Conservation (phyloP, 1,140 invertebrate species). For the Rhynchophorus ferrugineus region DNA sequence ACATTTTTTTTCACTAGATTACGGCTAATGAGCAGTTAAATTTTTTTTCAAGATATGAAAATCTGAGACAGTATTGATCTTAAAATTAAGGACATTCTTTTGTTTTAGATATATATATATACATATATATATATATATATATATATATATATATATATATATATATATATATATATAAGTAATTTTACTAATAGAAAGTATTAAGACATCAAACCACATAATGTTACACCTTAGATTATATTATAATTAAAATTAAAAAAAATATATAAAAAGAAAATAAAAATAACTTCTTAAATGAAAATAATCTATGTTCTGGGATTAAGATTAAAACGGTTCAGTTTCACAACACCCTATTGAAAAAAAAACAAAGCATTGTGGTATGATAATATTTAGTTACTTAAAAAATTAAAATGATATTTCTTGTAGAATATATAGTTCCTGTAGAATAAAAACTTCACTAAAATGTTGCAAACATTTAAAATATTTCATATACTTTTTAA, state of each 20-base stretch:
- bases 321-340: too few species aligned
- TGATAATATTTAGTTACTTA: constrained; percentile 3
- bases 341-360: too few species aligned
- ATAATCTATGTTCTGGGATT: background rate
- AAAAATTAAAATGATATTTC: background rate
- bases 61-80: background rate
- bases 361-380: background rate
- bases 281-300: background rate
- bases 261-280: constrained; percentile 3
- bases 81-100: background rate
- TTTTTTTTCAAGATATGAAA: background rate
- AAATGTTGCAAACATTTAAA: background rate
- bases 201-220: background rate
- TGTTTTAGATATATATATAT: too few species aligned
- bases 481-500: constrained; percentile 5
- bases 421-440: background rate
- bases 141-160: too few species aligned
- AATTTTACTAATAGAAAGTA: too few species aligned
- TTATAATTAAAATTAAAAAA: constrained; percentile 2
- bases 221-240: background rate
- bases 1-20: background rate
- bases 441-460: constrained; percentile 1
- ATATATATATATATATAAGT: too few species aligned
- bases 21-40: constrained; percentile 2
- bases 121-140: too few species aligned